Conservation (phyloP, 2,797 vertebrate species). For the Protonibea diacanthus region DNA sequence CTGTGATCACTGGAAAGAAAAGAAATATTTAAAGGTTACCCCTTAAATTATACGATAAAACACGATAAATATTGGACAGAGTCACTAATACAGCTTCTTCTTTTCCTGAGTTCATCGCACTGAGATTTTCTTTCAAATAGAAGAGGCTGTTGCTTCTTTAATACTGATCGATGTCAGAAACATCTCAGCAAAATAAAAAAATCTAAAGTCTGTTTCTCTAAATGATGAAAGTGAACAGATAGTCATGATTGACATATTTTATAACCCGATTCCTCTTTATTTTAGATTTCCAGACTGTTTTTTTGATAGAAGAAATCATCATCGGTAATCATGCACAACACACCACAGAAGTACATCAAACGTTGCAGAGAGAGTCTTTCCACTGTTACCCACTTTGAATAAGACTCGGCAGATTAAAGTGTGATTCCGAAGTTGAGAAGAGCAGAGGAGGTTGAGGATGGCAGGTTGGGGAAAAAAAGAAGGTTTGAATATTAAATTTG, state of each 20-base stretch:
- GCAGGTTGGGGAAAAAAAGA: neutral
- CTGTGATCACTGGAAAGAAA: neutral
- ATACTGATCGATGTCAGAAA: neutral
- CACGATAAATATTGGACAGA: neutral
- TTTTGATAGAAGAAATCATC: slow-evolving; percentile 6
- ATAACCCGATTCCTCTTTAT: slow-evolving; percentile 1
- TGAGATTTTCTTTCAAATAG: too few species aligned
- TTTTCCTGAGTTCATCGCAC: too few species aligned
- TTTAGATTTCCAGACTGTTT: neutral
- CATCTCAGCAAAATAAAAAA: neutral
- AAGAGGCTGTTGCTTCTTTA: neutral
- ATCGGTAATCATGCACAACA: slow-evolving; percentile 28
- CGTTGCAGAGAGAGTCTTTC: slow-evolving; percentile 5
- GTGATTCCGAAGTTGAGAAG: slow-evolving; percentile 27
- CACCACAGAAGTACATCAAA: slow-evolving; percentile 33
- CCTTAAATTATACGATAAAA: neutral
- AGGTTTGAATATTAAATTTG: slow-evolving; percentile 72
- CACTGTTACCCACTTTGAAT: slow-evolving; percentile 34
- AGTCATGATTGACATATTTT: neutral
- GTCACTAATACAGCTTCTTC: too few species aligned
- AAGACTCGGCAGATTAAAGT: slow-evolving; percentile 44
- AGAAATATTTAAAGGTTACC: neutral
- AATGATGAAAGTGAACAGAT: neutral
- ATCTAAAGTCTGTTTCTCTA: neutral
- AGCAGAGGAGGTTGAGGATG: slow-evolving; percentile 33